A percentile compares a stretch with the other conserved stretches of the same genome.
Evolutionary conservation across 1,140 invertebrate genomes (phyloP).

Genomic region (Xylocopa sonorina): DNA sequence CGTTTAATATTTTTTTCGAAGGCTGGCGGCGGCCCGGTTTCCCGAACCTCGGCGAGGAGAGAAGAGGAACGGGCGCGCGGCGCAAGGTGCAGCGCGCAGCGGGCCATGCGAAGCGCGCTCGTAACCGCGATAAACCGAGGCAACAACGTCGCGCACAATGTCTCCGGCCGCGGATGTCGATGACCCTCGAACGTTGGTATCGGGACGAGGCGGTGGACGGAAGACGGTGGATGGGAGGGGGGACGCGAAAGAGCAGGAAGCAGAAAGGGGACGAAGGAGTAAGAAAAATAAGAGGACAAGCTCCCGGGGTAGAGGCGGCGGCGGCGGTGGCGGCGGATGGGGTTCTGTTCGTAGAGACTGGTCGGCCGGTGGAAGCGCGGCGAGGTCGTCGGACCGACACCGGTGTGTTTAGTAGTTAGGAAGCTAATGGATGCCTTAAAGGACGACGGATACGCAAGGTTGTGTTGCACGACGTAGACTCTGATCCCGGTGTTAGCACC

Average conservation of each 20-base stretch:
- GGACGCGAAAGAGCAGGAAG: background rate
- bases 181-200: conserved; percentile 67
- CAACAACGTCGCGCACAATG: conserved; percentile 63
- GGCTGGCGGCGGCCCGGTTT: too few species aligned
- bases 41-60: too few species aligned
- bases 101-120: too few species aligned
- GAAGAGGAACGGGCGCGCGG: conserved; percentile 63
- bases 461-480: conserved; percentile 46
- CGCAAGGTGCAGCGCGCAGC: too few species aligned
- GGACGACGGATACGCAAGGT: conserved; percentile 46
- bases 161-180: conserved; percentile 67
- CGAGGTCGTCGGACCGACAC: conserved; percentile 59
- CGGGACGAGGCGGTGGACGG: conserved; percentile 8
- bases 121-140: conserved; percentile 56
- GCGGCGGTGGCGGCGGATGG: too few species aligned
- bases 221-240: background rate
- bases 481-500: conserved; percentile 54
- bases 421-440: conserved; percentile 66
- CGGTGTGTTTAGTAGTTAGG: conserved; percentile 63
- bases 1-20: conserved; percentile 19
- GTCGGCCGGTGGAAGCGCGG: conserved; percentile 15
- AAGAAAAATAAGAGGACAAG: conserved; percentile 24
- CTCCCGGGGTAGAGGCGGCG: conserved; percentile 11
- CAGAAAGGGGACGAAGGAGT: conserved; percentile 23
- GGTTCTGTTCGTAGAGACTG: conserved; percentile 44